Conservation (phyloP, 2,113 vertebrate species). For the Bothrops jararaca region DNA sequence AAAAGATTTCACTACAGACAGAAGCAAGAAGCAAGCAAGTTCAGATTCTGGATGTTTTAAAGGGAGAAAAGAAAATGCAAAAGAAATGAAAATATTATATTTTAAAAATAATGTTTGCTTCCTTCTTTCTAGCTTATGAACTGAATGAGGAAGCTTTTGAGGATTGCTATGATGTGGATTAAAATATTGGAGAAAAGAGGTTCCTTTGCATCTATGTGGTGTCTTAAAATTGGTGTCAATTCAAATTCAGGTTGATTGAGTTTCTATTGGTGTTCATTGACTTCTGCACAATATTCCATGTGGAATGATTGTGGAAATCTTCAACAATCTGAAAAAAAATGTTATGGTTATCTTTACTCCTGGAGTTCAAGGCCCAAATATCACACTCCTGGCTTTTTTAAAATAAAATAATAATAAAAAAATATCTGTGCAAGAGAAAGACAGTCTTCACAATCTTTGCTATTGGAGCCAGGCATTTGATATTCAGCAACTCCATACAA, state of each 20-base stretch:
- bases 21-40: neutral
- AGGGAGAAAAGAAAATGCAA: neutral
- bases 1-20: neutral
- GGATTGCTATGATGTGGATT: neutral
- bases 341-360: neutral
- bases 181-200: neutral
- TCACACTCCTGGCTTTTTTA: neutral
- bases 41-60: neutral
- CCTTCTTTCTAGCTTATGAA: neutral
- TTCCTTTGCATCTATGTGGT: neutral
- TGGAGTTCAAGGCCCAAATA: neutral
- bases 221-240: neutral
- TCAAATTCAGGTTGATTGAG: neutral
- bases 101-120: neutral
- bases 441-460: neutral
- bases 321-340: neutral
- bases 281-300: neutral
- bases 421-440: neutral
- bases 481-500: neutral
- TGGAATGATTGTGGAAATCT: neutral
- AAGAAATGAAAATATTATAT: neutral
- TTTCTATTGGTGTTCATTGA: neutral
- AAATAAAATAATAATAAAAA: neutral
- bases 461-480: neutral
- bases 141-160: neutral